Evolutionary conservation across 2,888 invertebrate genomes (phyloP).

Genomic region (Sialis fuliginosa): DNA sequence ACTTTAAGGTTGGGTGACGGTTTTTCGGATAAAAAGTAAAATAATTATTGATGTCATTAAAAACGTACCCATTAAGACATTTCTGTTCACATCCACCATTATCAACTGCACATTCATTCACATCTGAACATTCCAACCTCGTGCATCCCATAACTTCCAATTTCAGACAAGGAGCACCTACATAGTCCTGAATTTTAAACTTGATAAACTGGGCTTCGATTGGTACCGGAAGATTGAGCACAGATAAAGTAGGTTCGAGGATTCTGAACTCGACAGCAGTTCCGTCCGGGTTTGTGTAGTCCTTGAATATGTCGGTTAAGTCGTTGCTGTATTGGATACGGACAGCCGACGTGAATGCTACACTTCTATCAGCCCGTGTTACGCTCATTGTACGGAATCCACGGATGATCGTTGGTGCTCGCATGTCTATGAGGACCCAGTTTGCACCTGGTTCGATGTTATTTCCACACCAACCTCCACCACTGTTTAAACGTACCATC

Average conservation of each 20-base stretch:
- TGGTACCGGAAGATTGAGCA: slow-evolving; percentile 74
- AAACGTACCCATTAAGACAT: slow-evolving; percentile 54
- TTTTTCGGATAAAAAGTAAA: background rate
- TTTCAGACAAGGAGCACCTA: slow-evolving; percentile 75
- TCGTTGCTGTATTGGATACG: slow-evolving; percentile 78
- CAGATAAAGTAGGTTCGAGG: slow-evolving; percentile 76
- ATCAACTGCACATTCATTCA: slow-evolving; percentile 70
- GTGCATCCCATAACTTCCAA: slow-evolving; percentile 88
- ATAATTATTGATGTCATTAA: slow-evolving; percentile 7
- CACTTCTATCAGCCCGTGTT: slow-evolving; percentile 58
- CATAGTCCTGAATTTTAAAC: slow-evolving; percentile 70
- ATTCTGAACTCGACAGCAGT: slow-evolving; percentile 86
- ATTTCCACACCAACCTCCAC: slow-evolving; percentile 81
- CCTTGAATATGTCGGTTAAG: slow-evolving; percentile 73
- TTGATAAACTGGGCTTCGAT: slow-evolving; percentile 79
- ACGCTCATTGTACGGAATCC: slow-evolving; percentile 87
- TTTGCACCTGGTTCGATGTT: slow-evolving; percentile 72
- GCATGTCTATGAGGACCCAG: slow-evolving; percentile 74
- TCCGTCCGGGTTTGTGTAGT: slow-evolving; percentile 83
- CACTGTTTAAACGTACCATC: slow-evolving; percentile 70
- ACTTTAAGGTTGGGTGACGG: slow-evolving; percentile 1
- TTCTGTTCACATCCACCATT: slow-evolving; percentile 91
- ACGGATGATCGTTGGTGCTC: slow-evolving; percentile 73
- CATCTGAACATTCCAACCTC: slow-evolving; percentile 70
- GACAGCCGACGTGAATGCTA: slow-evolving; percentile 81